These are phyloP conservation scores for Mythimna vitellina DNA, from an alignment of 2,888 invertebrate genomes.

Conservation along the genomic window DNA sequence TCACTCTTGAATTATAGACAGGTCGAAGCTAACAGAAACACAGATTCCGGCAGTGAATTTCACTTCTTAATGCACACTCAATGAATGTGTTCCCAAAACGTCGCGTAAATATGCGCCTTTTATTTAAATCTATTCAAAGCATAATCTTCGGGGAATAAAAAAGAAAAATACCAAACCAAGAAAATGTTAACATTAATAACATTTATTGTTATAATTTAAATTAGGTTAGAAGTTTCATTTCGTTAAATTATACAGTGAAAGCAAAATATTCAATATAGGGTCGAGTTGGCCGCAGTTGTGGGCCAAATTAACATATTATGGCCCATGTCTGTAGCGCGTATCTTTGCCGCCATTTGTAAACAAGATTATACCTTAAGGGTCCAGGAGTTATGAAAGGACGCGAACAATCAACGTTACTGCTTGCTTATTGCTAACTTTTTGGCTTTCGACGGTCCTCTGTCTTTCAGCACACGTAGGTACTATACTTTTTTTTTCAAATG, in stretches of 20 bases:
- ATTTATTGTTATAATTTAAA: conserved; percentile 50
- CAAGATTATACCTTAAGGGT: conserved; percentile 75
- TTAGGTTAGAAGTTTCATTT: conserved; percentile 72
- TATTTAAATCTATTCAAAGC: not conserved
- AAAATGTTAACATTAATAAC: conserved; percentile 30
- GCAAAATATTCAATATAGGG: conserved; percentile 83
- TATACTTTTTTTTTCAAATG: no score
- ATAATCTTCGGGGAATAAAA: not conserved
- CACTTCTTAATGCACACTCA: no score
- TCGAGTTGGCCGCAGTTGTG: conserved; percentile 73
- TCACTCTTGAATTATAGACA: no score
- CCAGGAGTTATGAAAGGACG: conserved; percentile 71
- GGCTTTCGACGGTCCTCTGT: conserved; percentile 18
- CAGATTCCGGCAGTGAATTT: no score
- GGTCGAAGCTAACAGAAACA: no score
- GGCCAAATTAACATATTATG: conserved; percentile 82
- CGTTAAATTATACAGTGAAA: conserved; percentile 79
- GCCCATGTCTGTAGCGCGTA: conserved; percentile 71
- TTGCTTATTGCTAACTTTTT: conserved; percentile 56
- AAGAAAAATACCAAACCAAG: conserved; percentile 6
- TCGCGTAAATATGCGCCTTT: not conserved
- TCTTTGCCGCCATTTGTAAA: conserved; percentile 74
- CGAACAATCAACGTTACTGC: conserved; percentile 64
- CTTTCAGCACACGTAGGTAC: no score
- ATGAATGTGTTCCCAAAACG: not conserved